Evolutionary conservation across 2,113 vertebrate genomes (phyloP).

Genomic region (Cephalopterus ornatus): DNA sequence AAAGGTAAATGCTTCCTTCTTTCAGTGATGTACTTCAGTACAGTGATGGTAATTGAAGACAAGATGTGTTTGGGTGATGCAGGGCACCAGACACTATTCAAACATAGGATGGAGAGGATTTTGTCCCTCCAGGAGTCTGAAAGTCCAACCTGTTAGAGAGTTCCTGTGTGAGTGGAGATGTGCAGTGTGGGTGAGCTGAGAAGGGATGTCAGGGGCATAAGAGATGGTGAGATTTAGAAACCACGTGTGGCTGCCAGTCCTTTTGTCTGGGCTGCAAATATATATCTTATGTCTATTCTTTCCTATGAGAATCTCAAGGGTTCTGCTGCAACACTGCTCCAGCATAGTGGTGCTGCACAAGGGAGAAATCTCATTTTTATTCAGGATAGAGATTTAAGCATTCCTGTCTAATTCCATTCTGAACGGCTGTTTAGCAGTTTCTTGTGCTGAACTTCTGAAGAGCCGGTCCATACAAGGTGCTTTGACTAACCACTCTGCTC

Average conservation of each 20-base stretch:
- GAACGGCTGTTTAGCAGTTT: not conserved
- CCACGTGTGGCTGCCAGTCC: fast-evolving
- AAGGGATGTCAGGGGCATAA: fast-evolving
- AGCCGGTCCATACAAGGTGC: not conserved
- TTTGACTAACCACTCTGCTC: not conserved
- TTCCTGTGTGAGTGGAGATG: fast-evolving
- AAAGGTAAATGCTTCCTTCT: not conserved
- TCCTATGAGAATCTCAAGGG: not conserved
- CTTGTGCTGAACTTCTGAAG: not conserved
- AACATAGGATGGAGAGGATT: not conserved
- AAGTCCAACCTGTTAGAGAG: not conserved
- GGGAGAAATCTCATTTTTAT: not conserved
- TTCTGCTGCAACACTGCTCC: not conserved
- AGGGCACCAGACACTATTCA: not conserved
- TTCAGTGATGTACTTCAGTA: not conserved
- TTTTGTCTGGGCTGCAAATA: not conserved
- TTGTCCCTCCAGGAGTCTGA: not conserved
- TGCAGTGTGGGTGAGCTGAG: not conserved
- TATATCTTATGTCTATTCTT: not conserved
- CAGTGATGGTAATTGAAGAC: not conserved
- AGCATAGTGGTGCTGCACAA: fast-evolving
- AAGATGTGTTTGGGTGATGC: not conserved
- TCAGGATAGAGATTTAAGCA: not conserved
- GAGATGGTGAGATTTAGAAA: not conserved
- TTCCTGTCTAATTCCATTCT: not conserved